Base-by-base conservation (phyloP, 1,140 invertebrate species). In the Diploscapter pachys region DNA sequence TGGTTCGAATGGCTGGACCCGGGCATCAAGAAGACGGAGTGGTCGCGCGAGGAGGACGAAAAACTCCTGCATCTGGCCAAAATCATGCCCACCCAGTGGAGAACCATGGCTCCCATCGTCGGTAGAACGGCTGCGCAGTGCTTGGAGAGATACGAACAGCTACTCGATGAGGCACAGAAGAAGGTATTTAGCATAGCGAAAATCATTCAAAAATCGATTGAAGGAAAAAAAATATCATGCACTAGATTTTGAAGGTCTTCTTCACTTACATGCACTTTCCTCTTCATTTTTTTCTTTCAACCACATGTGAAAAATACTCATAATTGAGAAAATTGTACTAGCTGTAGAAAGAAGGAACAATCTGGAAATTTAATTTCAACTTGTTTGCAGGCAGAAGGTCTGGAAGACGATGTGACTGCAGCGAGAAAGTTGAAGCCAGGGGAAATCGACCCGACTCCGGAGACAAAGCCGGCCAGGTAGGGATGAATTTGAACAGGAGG, bases 1-100 rank as follows among this genome's bases (percentile, higher is more conserved):
- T 99, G 97, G 96, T 89, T 86, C 73, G 84, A 99, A 85, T 99
- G 97, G 97, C 86, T 99, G 63, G 97, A 99, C 89, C 97, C 97
- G 0, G 96, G 95, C 85, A 99, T 99, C 79, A 99, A 99, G 86
- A 99, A 99, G 87, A 99, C 97, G 3, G 97, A 99, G 90, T 99
- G 97, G 97, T 97, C 94, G 63, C 89, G 95, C 76, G 97, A 99
- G 86, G 97, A 99, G 87, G 97, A 99, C 86, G 97, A 99, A 86
- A 99, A 99, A 86, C 87, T 99, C 3, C 88, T 99, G 4, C 96
- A 99, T 88, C 88, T 99, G 85, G 96, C 96, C 54, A 99, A 99
- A 87, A 87, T 99, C 59, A 98, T 99, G 96, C 97, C 97, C 0
- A 99, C 96, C 0, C 97, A 99, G 85, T 99, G 97, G 97, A 89